Evolutionary conservation across 2,888 invertebrate species (phyloP), one percentile per base, ranked within the genome.

Genomic region (Allacma fusca): DNA sequence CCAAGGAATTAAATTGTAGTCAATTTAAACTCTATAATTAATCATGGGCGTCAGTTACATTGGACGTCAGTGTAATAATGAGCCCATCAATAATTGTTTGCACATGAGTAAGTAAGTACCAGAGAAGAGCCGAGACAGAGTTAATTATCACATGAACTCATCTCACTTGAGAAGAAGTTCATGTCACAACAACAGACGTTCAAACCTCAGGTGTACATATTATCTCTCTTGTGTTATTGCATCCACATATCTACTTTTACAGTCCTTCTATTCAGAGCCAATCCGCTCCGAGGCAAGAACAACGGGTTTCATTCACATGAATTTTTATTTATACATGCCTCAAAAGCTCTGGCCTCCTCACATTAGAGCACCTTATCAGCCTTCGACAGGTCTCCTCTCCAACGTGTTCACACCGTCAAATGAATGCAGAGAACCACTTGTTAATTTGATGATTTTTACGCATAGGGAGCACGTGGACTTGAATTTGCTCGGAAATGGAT

Each of bases 61-160:
- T 34, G 9, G 5, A 50, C 2, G 19, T 16, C 19, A 12, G 50
- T 19, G 19, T 50, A 50, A 50, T 50, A 12, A 12, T 50, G 50
- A 50, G 50, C 50, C 50, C 50, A 50, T 50, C 50, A 50, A 16
- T 50, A 50, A 50, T 50, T 50, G 19, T 67, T 28, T 29, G n/a
- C 24, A 29, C 24, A 64, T 19, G 16, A 28, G 29, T 26, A n/a
- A n/a, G 67, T 28, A 29, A 67, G 28, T 67, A 29, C n/a, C 19
- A 7, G 12, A 21, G 12, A 50, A 26, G 72, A 28, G 59, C n/a
- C 24, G 72, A 21, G 29, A 73, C 5, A 40, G 26, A 43, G 64
- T 67, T 74, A 74, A 74, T 74, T 65, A 74, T 62, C 73, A 73
- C 62, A 59, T 73, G 62, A 73, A 40, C 73, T 73, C 73, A 62